These are phyloP conservation scores for Anorthoa munda DNA, from an alignment of 2,888 invertebrate species.

Conservation along the genomic window DNA sequence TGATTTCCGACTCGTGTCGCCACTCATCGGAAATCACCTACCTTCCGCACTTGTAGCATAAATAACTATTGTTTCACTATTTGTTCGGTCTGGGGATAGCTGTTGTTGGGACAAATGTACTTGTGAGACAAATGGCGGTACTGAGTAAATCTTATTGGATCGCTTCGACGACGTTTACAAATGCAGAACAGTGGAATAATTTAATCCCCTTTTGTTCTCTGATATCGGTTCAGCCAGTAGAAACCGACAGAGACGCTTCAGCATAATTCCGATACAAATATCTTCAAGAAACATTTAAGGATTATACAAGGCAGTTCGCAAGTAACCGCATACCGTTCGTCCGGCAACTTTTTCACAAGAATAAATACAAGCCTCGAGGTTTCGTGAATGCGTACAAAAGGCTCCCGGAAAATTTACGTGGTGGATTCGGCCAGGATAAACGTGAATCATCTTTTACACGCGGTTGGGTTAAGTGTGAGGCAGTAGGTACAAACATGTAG, in stretches of 20 bases:
- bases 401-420: slow-evolving; percentile 38
- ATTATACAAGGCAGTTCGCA: slow-evolving; percentile 22
- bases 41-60: too few species aligned
- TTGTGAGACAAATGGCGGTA: background rate
- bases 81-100: background rate
- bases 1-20: too few species aligned
- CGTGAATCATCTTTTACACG: slow-evolving; percentile 40
- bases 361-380: slow-evolving; percentile 31
- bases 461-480: slow-evolving; percentile 13
- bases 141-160: slow-evolving; percentile 14
- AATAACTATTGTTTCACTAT: background rate
- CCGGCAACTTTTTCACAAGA: slow-evolving; percentile 31
- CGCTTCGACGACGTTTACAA: background rate
- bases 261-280: background rate
- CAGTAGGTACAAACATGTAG: slow-evolving; percentile 29
- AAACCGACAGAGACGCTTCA: background rate
- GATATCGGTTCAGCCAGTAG: background rate
- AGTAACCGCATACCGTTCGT: slow-evolving; percentile 13
- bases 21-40: too few species aligned
- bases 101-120: background rate
- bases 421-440: slow-evolving; percentile 36
- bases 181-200: slow-evolving; percentile 22
- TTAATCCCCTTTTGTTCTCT: slow-evolving; percentile 9
- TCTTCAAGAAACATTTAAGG: slow-evolving; percentile 3
- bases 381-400: slow-evolving; percentile 44